Conservation (phyloP, 2,888 invertebrate species). For the Plebejus melissa region DNA sequence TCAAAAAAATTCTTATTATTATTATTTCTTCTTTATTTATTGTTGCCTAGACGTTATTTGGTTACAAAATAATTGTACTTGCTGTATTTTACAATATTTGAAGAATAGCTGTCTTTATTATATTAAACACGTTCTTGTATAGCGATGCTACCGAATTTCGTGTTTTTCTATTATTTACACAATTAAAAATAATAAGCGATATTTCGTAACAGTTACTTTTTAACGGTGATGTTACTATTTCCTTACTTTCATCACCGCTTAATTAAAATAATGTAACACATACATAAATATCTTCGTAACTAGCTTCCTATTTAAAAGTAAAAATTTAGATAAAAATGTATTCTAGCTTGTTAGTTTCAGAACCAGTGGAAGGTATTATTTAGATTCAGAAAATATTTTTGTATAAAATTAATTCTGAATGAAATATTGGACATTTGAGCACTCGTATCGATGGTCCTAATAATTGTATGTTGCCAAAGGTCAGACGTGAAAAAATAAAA, state of each 20-base stretch:
- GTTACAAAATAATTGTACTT: background rate
- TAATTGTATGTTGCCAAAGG: too few species aligned
- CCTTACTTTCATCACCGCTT: conserved; percentile 13
- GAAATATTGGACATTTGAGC: too few species aligned
- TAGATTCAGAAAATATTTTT: too few species aligned
- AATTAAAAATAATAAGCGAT: conserved; percentile 23
- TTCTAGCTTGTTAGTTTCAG: background rate
- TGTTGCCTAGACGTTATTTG: background rate
- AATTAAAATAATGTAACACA: background rate
- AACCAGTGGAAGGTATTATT: too few species aligned
- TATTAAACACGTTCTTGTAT: background rate
- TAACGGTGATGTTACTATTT: background rate
- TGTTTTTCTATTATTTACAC: conserved; percentile 13
- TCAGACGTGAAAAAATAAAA: too few species aligned
- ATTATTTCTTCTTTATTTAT: too few species aligned
- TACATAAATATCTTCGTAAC: conserved; percentile 3
- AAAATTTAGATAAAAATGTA: background rate
- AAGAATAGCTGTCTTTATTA: background rate
- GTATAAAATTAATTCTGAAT: too few species aligned
- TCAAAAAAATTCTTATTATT: too few species aligned
- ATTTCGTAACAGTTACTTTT: conserved; percentile 2
- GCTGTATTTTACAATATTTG: background rate
- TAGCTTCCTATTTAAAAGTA: background rate
- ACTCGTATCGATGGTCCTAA: too few species aligned
- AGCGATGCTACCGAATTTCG: conserved; percentile 13